Evolutionary conservation across 2,888 invertebrate species (phyloP).

Genomic region (Diaphora mendica): DNA sequence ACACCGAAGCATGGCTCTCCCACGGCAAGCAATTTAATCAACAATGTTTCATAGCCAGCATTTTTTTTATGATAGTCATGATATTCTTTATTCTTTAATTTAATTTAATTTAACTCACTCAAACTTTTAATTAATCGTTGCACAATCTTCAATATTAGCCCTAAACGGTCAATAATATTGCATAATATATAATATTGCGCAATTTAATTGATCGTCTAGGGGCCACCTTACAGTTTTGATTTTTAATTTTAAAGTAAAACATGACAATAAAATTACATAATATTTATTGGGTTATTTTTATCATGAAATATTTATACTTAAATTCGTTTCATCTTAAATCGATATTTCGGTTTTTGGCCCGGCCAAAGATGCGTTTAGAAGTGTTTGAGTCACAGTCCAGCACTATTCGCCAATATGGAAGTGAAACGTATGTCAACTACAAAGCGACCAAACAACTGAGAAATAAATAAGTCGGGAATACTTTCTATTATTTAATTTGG

Average conservation of each 20-base stretch:
- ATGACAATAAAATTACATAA: neutral
- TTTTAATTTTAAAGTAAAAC: neutral
- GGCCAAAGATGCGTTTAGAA: constrained; percentile 19
- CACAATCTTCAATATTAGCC: too few relatives aligned
- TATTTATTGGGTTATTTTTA: neutral
- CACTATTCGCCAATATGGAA: constrained; percentile 83
- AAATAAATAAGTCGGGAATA: constrained; percentile 79
- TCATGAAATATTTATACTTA: too few relatives aligned
- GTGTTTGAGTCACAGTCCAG: constrained; percentile 33
- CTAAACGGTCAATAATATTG: too few relatives aligned
- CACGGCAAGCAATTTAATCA: too few relatives aligned
- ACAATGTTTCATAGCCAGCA: too few relatives aligned
- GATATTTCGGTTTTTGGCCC: constrained; percentile 36
- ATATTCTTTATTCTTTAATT: too few relatives aligned
- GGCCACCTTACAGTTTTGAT: neutral
- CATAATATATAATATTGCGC: too few relatives aligned
- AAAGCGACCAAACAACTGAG: constrained; percentile 74
- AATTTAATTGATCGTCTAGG: too few relatives aligned
- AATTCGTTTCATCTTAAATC: constrained; percentile 28
- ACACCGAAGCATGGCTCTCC: too few relatives aligned
- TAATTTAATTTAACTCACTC: too few relatives aligned
- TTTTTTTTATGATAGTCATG: too few relatives aligned
- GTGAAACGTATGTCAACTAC: constrained; percentile 82
- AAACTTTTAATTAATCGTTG: too few relatives aligned
- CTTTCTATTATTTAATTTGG: constrained; percentile 70